phyloP scores from a whole-genome alignment of 1,140 invertebrate genomes.

The Penaeus vannamei region DNA sequence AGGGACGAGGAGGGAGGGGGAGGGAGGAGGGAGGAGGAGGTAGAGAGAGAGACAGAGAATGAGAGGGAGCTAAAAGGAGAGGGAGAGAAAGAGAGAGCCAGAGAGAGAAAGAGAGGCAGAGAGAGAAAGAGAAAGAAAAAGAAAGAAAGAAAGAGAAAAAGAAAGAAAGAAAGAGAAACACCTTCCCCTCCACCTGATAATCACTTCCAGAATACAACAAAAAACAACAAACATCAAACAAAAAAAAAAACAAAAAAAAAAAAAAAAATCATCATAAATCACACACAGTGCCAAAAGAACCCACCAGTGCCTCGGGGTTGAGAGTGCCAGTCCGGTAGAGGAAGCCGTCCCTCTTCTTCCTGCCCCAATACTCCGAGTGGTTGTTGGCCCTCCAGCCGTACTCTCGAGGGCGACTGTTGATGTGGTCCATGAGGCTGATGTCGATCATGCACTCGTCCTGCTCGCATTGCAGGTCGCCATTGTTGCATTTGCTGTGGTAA shows the following conservation, averaged over 20 bases:
- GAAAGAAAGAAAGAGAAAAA: too few relatives aligned
- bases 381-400: conserved; percentile 84
- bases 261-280: background rate
- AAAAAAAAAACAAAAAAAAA: background rate
- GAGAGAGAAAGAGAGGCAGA: too few relatives aligned
- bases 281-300: conserved; percentile 38
- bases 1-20: too few relatives aligned
- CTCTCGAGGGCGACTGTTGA: conserved; percentile 76
- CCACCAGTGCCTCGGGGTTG: conserved; percentile 75
- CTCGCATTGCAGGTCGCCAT: conserved; percentile 76
- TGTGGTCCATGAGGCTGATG: conserved; percentile 77
- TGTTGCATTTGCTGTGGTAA: conserved; percentile 10
- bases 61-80: background rate
- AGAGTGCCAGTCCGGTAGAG: conserved; percentile 81
- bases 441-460: conserved; percentile 83
- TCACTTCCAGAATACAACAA: too few relatives aligned
- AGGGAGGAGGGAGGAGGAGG: background rate
- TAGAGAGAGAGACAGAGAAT: conserved; percentile 40
- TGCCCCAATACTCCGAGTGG: conserved; percentile 87
- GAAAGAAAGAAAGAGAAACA: too few relatives aligned
- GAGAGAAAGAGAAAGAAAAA: too few relatives aligned
- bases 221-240: background rate
- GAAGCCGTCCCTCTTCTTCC: conserved; percentile 85
- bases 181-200: too few relatives aligned
- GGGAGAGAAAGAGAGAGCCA: too few relatives aligned